These are phyloP conservation scores for Morinoia aosen DNA, from an alignment of 2,888 invertebrate species.

Conservation along the genomic window DNA sequence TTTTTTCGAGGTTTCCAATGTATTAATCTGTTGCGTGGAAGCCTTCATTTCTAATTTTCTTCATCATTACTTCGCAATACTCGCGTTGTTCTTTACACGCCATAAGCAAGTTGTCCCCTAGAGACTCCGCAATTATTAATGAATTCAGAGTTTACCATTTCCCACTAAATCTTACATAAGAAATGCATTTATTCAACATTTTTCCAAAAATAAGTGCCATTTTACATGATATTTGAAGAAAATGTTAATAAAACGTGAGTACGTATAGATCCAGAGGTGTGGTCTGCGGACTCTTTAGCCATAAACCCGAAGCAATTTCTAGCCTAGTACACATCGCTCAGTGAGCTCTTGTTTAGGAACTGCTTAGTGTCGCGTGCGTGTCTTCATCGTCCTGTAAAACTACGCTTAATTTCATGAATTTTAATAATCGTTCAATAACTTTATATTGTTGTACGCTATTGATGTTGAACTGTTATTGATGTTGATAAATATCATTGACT, in stretches of 20 bases:
- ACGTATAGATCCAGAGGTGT: background rate
- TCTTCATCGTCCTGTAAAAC: background rate
- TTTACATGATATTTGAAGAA: background rate
- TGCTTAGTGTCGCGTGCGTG: background rate
- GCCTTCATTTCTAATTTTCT: too few relatives aligned
- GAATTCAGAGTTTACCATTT: too few relatives aligned
- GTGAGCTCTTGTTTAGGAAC: background rate
- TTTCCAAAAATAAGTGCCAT: background rate
- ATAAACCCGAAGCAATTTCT: background rate
- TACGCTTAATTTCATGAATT: conserved; percentile 18
- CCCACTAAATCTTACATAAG: too few relatives aligned
- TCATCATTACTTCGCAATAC: too few relatives aligned
- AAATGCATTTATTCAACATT: background rate
- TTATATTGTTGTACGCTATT: conserved; percentile 44
- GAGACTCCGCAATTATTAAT: too few relatives aligned
- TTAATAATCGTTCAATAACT: conserved; percentile 14
- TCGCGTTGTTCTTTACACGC: too few relatives aligned
- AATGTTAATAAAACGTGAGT: background rate
- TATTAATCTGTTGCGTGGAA: too few relatives aligned
- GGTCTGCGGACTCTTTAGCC: background rate
- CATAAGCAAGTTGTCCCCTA: too few relatives aligned
- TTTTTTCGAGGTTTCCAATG: too few relatives aligned
- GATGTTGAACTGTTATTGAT: conserved; percentile 38
- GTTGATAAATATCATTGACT: background rate
- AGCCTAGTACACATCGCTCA: background rate